Base-by-base conservation (phyloP, 1,140 invertebrate species). In the Cardiocondyla obscurior region DNA sequence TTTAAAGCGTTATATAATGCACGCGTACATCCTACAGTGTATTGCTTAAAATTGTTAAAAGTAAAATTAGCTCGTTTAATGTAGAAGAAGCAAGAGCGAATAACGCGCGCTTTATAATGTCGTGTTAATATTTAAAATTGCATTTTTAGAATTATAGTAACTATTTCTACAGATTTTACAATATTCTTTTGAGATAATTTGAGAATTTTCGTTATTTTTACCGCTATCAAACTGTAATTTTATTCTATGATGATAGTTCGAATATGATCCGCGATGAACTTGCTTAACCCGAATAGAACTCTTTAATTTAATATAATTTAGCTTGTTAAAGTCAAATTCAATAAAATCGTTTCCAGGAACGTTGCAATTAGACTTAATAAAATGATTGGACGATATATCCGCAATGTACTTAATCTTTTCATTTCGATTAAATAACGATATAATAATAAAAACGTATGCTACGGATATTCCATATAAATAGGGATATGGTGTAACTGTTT, bases 221-320 rank as follows among this genome's bases (percentile, higher is more conserved):
- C 33, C 33, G 33, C 5, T 49, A 49, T 33, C 42, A 65, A 46
- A 22, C 46, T 28, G n/a, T n/a, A 51, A 69, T 69, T 6, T 36
- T 3, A 69, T 69, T 51, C 8, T 36, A 19, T 8, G 44, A 44
- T 64, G 28, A 58, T 2, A 58, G 16, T 14, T 51, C 22, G 36
- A 64, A 28, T 22, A 67, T 67, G 0, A 46, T 3, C 3, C 6
- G 1, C 4, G 1, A 7, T 49, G 8, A 22, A 36, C 5, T 33
- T 67, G 0, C 19, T 69, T 53, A 36, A 2, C 12, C 3, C 3
- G 12, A 69, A 51, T 22, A 53, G 12, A 69, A 22, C n/a, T 51
- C n/a, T 36, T 19, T 46, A 65, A 65, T 69, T 69, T 51, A 36
- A 51, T 51, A 69, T 7, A 7, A 36, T 69, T 69, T 22, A 69